These are phyloP conservation scores for Lithosia quadra DNA, from an alignment of 2,888 invertebrate genomes.

Conservation along the genomic window DNA sequence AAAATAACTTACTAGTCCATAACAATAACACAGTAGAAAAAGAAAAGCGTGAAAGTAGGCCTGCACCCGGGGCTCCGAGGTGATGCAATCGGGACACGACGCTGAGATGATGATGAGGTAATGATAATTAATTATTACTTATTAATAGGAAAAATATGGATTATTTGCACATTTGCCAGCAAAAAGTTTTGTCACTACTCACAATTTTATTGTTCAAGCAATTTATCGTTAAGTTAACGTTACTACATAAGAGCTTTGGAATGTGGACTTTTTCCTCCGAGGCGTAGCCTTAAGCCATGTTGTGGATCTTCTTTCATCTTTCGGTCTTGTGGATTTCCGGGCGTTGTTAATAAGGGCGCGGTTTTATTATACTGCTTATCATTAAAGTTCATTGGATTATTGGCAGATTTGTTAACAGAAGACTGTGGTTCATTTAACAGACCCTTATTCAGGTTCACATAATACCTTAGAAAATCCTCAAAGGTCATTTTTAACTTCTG, in stretches of 20 bases:
- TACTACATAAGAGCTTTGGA: neutral
- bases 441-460: neutral
- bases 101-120: too few species aligned
- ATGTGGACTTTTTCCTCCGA: neutral
- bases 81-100: too few species aligned
- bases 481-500: neutral
- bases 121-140: neutral
- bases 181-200: neutral
- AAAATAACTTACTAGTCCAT: too few species aligned
- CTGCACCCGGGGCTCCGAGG: too few species aligned
- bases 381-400: neutral
- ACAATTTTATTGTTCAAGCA: neutral
- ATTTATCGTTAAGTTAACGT: neutral
- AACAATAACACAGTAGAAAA: too few species aligned
- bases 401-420: neutral
- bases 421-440: neutral
- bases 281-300: constrained; percentile 1
- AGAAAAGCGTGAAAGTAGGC: too few species aligned
- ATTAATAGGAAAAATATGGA: neutral
- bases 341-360: too few species aligned
- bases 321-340: neutral
- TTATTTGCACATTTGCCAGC: neutral
- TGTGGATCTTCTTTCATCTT: neutral
- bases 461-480: constrained; percentile 1
- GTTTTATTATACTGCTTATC: neutral